Evolutionary conservation across 35 echinoderm and acorn worm species (phyloP).

Genomic region (Lytechinus pictus): DNA sequence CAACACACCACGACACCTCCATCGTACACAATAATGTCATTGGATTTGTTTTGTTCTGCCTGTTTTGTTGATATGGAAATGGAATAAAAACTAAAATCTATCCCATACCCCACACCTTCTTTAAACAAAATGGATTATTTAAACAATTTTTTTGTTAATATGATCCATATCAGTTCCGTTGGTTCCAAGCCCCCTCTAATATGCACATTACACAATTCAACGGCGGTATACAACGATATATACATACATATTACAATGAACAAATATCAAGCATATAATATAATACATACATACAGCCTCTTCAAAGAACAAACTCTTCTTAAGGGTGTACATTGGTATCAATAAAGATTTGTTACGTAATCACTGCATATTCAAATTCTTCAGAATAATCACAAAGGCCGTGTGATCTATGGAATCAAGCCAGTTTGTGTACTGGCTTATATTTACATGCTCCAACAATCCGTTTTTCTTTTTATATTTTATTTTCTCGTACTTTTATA

Average conservation of each 20-base stretch:
- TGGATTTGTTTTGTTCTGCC: too few species aligned
- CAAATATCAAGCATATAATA: not conserved
- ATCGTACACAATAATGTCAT: too few species aligned
- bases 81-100: too few species aligned
- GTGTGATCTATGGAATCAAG: not conserved
- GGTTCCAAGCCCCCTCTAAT: not conserved
- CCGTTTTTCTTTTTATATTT: not conserved
- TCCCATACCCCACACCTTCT: too few species aligned
- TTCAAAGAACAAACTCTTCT: slow-evolving; percentile 17
- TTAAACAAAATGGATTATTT: too few species aligned
- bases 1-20: too few species aligned
- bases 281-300: not conserved
- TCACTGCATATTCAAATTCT: slow-evolving; percentile 42
- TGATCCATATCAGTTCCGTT: not conserved
- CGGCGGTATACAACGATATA: not conserved
- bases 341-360: slow-evolving; percentile 54
- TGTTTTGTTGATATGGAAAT: too few species aligned
- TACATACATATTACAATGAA: not conserved
- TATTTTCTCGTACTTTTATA: not conserved
- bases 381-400: slow-evolving; percentile 3
- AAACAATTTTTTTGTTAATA: too few species aligned
- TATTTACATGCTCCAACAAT: slow-evolving; percentile 23
- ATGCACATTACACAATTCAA: not conserved
- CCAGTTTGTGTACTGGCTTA: not conserved
- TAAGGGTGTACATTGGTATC: not conserved